Conservation (phyloP, 2,888 invertebrate species). For the Euclidia mi region DNA sequence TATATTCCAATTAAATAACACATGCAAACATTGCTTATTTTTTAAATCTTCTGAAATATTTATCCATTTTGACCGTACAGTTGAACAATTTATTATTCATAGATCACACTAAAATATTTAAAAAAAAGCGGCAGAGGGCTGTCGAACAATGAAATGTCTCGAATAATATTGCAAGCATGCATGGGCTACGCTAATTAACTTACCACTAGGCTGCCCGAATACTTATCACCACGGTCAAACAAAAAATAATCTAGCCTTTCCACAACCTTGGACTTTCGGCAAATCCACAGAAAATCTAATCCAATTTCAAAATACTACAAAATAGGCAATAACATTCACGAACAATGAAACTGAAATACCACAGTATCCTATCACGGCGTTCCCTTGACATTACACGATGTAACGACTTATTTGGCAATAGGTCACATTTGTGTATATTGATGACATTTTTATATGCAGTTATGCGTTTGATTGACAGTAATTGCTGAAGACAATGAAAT, state of each 20-base stretch:
- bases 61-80: too few relatives aligned
- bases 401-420: conserved; percentile 41
- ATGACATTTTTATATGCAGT: conserved; percentile 29
- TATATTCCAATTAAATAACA: too few relatives aligned
- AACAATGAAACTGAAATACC: conserved; percentile 56
- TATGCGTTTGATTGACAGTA: neutral
- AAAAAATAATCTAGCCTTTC: neutral
- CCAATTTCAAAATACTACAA: conserved; percentile 36
- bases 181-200: too few relatives aligned
- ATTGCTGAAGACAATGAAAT: conserved; percentile 10
- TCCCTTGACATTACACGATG: conserved; percentile 75
- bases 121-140: too few relatives aligned
- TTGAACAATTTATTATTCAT: too few relatives aligned
- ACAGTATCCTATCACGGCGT: conserved; percentile 70
- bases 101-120: too few relatives aligned
- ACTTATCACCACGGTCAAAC: too few relatives aligned
- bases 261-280: conserved; percentile 3
- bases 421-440: conserved; percentile 20
- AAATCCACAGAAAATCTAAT: conserved; percentile 1
- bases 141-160: too few relatives aligned
- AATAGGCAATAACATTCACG: conserved; percentile 27
- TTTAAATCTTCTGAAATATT: too few relatives aligned
- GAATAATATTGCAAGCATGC: too few relatives aligned
- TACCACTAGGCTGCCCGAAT: too few relatives aligned
- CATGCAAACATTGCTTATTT: too few relatives aligned